Evolutionary conservation across 2,797 vertebrate genomes (phyloP), one percentile per base, ranked within the genome.

Genomic region (Periophthalmus magnuspinnatus): DNA sequence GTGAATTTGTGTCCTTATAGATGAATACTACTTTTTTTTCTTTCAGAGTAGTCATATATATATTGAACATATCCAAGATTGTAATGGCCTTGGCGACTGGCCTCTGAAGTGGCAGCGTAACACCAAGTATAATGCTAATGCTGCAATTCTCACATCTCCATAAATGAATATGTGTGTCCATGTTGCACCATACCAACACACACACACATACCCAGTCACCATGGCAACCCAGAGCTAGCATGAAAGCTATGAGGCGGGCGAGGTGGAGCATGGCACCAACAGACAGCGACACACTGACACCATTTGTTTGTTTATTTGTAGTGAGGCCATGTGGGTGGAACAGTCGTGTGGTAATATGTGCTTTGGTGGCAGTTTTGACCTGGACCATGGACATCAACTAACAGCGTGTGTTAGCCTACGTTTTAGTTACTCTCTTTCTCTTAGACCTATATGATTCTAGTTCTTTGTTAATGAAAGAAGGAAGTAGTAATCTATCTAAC

Each of bases 221-320:
- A 93, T 81, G 92, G 91, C 82, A 91, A 93, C 93, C 84, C 85
- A 82, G 86, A 91, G 88, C 90, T 88, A 91, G 91, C 84, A 85
- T 88, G 88, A 90, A 91, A 88, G 89, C 91, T 84, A 81, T 81
- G 77, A 72, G 50, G 52, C 88, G 88, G n/a, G 52, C 89, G 88
- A 91, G 90, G 88, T 89, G 88, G 87, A 86, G 80, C 88, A 89
- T 90, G 91, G 90, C 90, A 88, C 82, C 84, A 85, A 84, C 88
- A 89, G 84, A 91, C 82, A 83, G 81, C 85, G 85, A 24, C 60
- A 45, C 41, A 88, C 88, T 91, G 90, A 84, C 86, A 80, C 60
- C 38, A 6, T 69, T 57, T 73, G 72, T 55, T 50, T 73, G 68
- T 45, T 61, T 54, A 34, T 59, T 67, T 71, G 69, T 56, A 41